Evolutionary conservation across 2,888 invertebrate genomes (phyloP), one percentile per base, ranked within the genome.

Genomic region (Hirudinaria manillensis): DNA sequence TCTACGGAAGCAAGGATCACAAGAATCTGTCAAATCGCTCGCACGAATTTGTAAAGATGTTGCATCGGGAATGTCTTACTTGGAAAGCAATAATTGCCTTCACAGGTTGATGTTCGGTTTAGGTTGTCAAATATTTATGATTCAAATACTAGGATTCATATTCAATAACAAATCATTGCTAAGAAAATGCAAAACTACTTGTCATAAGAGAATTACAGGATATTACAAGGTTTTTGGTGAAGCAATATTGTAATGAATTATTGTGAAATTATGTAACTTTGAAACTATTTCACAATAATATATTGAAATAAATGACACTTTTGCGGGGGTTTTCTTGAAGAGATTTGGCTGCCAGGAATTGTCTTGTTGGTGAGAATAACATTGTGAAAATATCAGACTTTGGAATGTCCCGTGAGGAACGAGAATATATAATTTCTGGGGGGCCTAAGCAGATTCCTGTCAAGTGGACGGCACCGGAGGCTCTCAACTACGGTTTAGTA

Each of bases 401-500:
- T 87, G 96, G 96, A 79, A 97, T 97, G 96, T 96, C 95, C 0
- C 87, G 96, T 38, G 95, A 96, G 85, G 96, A 96, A 84, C 93
- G 95, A 84, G 95, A 95, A 84, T 97, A 97, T 82, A 94, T 93
- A 77, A 96, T 96, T 65, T 94, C 95, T 3, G 95, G 95, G 81
- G 96, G 96, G 53, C 93, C 96, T 93, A 96, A 97, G 86, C 95
- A 96, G 88, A 96, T 97, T 81, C 96, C 97, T 0, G 95, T 97
- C 77, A 97, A 97, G 86, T 97, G 97, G 97, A 97, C 96, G 0
- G 95, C 96, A 2, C 97, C 97, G 0, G 96, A 96, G 87, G 95
- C 96, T 2, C 88, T 96, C 19, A 94, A 95, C 86, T 95, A 93
- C 84, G 95, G 95, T 90, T 84, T 38, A 38, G 38, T 45, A 16